phyloP scores from a whole-genome alignment of 2,113 vertebrate genomes.

The Oceanodroma tethys region DNA sequence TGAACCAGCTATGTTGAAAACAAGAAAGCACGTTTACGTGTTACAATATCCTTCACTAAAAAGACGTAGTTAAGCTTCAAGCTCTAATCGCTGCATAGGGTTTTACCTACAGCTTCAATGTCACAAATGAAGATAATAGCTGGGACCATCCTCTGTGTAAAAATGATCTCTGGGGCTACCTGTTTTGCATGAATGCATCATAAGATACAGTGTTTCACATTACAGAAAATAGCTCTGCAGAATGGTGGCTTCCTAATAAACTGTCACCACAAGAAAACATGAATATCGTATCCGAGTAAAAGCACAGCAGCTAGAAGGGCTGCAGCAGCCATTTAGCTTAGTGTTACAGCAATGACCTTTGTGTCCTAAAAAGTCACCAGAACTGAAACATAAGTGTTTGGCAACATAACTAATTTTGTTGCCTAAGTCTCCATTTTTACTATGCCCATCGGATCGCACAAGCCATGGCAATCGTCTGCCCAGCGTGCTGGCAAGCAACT shows the following conservation, averaged over 20 bases:
- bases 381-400: background rate
- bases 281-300: background rate
- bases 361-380: background rate
- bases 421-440: background rate
- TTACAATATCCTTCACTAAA: background rate
- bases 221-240: background rate
- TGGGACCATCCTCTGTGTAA: background rate
- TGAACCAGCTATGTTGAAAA: background rate
- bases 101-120: background rate
- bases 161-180: background rate
- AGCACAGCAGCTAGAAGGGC: background rate
- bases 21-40: background rate
- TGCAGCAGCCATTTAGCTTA: background rate
- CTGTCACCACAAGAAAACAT: background rate
- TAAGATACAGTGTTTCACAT: background rate
- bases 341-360: background rate
- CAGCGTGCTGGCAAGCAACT: rapidly evolving
- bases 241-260: background rate
- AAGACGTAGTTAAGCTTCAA: background rate
- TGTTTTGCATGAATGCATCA: background rate
- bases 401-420: background rate
- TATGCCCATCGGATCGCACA: rapidly evolving
- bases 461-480: background rate
- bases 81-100: background rate
- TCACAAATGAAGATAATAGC: background rate